Conservation (phyloP, 2,888 invertebrate genomes). For the Cordilura impudica region DNA sequence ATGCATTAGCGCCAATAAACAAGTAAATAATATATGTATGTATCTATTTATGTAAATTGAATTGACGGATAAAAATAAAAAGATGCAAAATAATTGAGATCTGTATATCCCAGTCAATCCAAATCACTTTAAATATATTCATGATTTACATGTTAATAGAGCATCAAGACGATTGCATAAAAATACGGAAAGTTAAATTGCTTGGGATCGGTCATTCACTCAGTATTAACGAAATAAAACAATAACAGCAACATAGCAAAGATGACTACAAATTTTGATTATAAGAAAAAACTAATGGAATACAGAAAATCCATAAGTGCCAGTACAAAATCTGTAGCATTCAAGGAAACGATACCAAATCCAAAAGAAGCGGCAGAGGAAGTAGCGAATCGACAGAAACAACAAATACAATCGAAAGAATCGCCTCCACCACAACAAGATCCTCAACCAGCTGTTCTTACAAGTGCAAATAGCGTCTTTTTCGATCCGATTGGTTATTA, state of each 20-base stretch:
- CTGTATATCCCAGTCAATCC: background rate
- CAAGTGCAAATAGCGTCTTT: slow-evolving; percentile 4
- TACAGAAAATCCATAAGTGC: slow-evolving; percentile 50
- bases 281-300: slow-evolving; percentile 46
- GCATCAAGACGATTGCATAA: slow-evolving; percentile 10
- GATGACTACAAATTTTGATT: slow-evolving; percentile 42
- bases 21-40: too few relatives aligned
- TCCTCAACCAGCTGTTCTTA: background rate
- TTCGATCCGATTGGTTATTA: slow-evolving; percentile 64
- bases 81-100: too few relatives aligned
- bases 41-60: too few relatives aligned
- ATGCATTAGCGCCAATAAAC: background rate
- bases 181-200: slow-evolving; percentile 11
- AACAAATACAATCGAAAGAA: background rate
- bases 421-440: background rate
- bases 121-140: slow-evolving; percentile 9
- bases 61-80: too few relatives aligned
- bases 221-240: slow-evolving; percentile 8
- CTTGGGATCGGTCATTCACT: slow-evolving; percentile 12
- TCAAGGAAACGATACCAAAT: slow-evolving; percentile 19
- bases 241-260: background rate
- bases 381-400: background rate
- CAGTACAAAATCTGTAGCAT: slow-evolving; percentile 34
- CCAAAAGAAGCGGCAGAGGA: slow-evolving; percentile 7
- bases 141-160: slow-evolving; percentile 9